Conservation (phyloP, 2,113 vertebrate species). For the Eretmochelys imbricata region DNA sequence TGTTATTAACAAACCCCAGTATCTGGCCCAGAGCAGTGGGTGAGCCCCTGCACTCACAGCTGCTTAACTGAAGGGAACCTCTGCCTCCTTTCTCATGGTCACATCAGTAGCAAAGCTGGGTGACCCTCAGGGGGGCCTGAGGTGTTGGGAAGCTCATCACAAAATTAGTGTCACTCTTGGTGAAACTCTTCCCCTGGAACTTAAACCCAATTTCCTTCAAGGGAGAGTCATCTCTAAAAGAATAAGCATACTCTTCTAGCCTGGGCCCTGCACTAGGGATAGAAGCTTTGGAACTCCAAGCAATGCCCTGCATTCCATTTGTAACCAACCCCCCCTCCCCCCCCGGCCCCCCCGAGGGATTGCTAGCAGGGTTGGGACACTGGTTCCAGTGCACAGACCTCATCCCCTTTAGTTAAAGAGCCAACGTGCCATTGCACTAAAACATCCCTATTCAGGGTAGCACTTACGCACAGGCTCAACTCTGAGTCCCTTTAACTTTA, state of each 20-base stretch:
- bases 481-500: neutral
- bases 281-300: neutral
- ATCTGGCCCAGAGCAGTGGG: neutral
- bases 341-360: rapidly evolving
- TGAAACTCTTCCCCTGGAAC: neutral
- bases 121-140: neutral
- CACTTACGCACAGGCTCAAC: neutral
- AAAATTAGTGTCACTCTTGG: neutral
- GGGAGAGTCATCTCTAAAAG: neutral
- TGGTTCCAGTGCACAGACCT: neutral
- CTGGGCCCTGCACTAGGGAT: neutral
- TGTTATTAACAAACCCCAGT: neutral
- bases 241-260: neutral
- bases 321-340: rapidly evolving
- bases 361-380: rapidly evolving
- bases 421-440: neutral
- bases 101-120: neutral
- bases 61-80: neutral
- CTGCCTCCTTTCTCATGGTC: neutral
- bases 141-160: neutral
- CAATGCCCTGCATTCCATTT: rapidly evolving
- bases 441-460: neutral
- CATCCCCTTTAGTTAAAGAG: neutral
- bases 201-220: neutral
- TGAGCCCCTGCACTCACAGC: neutral